Conservation (phyloP, 2,113 vertebrate species). For the Dasyprocta punctata region DNA sequence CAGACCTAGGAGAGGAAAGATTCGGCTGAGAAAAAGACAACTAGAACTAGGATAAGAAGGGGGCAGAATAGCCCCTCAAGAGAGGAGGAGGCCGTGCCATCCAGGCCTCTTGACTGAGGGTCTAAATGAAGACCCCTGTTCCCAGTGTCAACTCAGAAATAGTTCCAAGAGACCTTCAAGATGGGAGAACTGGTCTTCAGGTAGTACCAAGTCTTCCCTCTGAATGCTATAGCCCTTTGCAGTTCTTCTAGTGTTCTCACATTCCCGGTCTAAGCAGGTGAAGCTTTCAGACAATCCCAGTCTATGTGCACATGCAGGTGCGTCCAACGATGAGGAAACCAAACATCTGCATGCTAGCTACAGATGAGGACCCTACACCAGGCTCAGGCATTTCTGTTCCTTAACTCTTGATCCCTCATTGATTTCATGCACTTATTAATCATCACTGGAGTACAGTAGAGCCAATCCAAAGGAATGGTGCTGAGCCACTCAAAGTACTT, state of each 20-base stretch:
- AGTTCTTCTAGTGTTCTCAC: not conserved
- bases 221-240: not conserved
- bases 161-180: not conserved
- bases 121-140: not conserved
- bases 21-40: not conserved
- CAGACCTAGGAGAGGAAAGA: not conserved
- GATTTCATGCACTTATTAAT: not conserved
- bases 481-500: not conserved
- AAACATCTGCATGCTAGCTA: not conserved
- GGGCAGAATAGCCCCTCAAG: not conserved
- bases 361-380: not conserved
- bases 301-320: not conserved
- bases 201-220: not conserved
- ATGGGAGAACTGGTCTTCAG: not conserved
- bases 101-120: not conserved
- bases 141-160: not conserved
- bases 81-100: not conserved
- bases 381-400: not conserved
- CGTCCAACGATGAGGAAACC: fast-evolving
- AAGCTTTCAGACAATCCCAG: not conserved
- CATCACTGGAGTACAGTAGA: not conserved
- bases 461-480: not conserved
- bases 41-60: not conserved
- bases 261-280: not conserved
- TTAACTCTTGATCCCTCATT: not conserved